Evolutionary conservation across 2,797 vertebrate genomes (phyloP).

Genomic region (Helicolenus hilgendorfi): DNA sequence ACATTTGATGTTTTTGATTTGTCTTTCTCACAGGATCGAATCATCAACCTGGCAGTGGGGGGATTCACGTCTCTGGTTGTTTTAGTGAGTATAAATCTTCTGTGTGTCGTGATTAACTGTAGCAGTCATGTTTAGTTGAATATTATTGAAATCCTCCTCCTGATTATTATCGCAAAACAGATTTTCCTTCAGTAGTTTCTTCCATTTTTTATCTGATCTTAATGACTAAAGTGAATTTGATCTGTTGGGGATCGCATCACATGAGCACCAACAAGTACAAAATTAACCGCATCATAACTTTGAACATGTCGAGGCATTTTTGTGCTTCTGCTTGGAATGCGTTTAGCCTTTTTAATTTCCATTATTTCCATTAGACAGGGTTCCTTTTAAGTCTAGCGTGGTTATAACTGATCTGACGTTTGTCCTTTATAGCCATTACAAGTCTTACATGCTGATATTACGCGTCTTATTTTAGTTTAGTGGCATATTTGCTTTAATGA

Average conservation of each 20-base stretch:
- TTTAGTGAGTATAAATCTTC: constrained; percentile 91
- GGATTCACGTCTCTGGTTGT: constrained; percentile 93
- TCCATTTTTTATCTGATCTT: background rate
- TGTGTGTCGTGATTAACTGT: background rate
- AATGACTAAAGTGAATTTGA: background rate
- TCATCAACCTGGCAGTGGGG: constrained; percentile 96
- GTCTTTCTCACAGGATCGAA: constrained; percentile 91
- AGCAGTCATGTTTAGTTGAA: too few species aligned
- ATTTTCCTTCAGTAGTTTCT: background rate
- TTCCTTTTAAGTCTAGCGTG: background rate
- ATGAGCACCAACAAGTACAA: background rate
- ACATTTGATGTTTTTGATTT: background rate
- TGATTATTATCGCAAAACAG: background rate
- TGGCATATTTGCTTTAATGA: background rate
- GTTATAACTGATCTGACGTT: background rate
- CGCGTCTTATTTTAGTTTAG: background rate
- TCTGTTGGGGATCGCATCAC: background rate
- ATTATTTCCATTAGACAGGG: background rate
- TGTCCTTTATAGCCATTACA: background rate
- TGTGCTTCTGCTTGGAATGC: background rate
- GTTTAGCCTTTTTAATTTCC: background rate
- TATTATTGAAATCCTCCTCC: background rate
- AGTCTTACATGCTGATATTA: background rate
- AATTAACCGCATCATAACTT: background rate
- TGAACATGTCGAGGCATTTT: background rate